Evolutionary conservation across 2,888 invertebrate genomes (phyloP), one percentile per base, ranked within the genome.

Genomic region (Agrotis ipsilon): DNA sequence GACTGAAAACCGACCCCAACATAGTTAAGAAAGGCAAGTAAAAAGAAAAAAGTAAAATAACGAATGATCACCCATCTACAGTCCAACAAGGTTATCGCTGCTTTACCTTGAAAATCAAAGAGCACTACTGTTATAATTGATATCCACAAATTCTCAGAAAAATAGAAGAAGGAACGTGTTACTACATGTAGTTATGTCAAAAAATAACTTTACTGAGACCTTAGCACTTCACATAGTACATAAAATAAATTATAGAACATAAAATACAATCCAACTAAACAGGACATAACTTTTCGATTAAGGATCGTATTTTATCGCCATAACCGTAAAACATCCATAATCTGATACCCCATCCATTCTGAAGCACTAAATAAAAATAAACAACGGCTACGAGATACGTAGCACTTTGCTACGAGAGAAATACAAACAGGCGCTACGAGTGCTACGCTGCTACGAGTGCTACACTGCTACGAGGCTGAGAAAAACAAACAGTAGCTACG

Each of bases 331-430:
- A 68, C 58, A 62, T 46, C 61, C n/a, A 67, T 80, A 75, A 83
- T 80, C 67, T 68, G 59, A 80, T 68, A 82, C 43, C 11, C 32
- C 75, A 64, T 57, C 76, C 48, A 58, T 74, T 83, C 60, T 75
- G 27, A 55, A 59, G 65, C 55, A 55, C 68, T 82, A 61, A 68
- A 73, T 73, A 79, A 82, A 82, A 79, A 79, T 67, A 78, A 61
- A 78, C 64, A 74, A 54, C 54, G 43, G 64, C 59, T 69, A 80
- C 63, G 68, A 59, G 52, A 59, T 19, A 54, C 63, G 74, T 73
- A 82, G 73, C 52, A 60, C 43, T 63, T 59, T 52, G 80, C 81
- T 83, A 80, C 85, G 82, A 67, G 66, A 80, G 48, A 57, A n/a
- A 51, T 43, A 54, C 52, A 74, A 58, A 77, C 54, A 62, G 43